A percentile compares a stretch with the other conserved stretches of the same genome.
Conservation (phyloP, 2,113 vertebrate species). For the Lipotes vexillifer region DNA sequence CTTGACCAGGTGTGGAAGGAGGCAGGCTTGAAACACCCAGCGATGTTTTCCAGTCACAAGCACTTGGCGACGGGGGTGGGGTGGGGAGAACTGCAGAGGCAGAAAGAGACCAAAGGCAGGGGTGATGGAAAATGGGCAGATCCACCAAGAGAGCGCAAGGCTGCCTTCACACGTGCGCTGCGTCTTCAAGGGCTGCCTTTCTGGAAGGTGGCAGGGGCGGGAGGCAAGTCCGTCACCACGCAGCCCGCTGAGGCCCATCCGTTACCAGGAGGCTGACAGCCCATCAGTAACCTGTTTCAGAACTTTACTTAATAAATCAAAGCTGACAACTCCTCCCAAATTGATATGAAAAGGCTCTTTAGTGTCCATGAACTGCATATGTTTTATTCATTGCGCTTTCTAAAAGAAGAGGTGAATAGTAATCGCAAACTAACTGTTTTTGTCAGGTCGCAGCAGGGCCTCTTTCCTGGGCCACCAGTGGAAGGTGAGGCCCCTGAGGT, state of each 20-base stretch:
- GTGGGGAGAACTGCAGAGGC: fast-evolving
- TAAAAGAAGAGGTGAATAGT: conserved; percentile 76
- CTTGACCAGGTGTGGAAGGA: background rate
- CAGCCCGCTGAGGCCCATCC: conserved; percentile 88
- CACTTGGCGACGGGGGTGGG: background rate
- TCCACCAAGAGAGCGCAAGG: background rate
- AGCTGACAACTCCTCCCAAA: conserved; percentile 91
- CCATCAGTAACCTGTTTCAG: conserved; percentile 84
- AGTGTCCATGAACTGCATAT: conserved; percentile 82
- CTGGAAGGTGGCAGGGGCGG: conserved; percentile 70
- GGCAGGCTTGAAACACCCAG: conserved; percentile 3
- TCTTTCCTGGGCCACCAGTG: conserved; percentile 68
- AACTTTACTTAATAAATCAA: conserved; percentile 97
- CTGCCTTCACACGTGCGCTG: fast-evolving
- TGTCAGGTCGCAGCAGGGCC: conserved; percentile 47
- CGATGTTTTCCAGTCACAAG: conserved; percentile 37
- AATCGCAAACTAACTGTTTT: conserved; percentile 75
- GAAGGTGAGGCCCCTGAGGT: background rate
- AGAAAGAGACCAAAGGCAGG: conserved; percentile 19
- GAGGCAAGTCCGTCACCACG: conserved; percentile 83
- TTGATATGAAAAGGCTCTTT: conserved; percentile 89
- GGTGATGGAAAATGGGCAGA: conserved; percentile 55
- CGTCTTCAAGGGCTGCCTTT: conserved; percentile 41
- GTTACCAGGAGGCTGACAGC: conserved; percentile 90
- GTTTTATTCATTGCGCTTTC: conserved; percentile 79